Base-by-base conservation (phyloP, 2,888 invertebrate genomes). In the Ceratothoa steindachneri region DNA sequence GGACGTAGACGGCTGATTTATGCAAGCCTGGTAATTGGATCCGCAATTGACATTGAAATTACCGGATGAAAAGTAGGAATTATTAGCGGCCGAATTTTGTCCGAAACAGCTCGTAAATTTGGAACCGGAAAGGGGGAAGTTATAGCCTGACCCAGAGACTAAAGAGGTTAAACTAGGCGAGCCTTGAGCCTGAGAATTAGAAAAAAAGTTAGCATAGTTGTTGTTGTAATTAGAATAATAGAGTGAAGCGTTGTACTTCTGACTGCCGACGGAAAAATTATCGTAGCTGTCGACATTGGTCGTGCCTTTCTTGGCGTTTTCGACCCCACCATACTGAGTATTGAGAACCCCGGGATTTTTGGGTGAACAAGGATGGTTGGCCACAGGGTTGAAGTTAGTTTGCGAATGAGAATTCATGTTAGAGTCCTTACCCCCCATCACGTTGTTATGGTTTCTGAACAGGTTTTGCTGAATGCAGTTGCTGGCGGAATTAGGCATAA, bases 141-240 rank as follows among this genome's bases (percentile, higher is more conserved):
- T 60, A 60, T 60, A 60, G 22, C 60, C 60, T 24, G 22, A 2
- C 24, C 60, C 60, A 24, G 60, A 60, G 12, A 60, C 60, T 24
- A 60, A 60, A 24, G 60, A 60, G 12, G 60, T 60, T 24, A 60
- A 60, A 60, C 60, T 60, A 12, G 60, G 60, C 2, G 60, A 60
- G n/a, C 60, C 27, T 7, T 60, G 60, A 24, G 22, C 22, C 24
- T 60, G 60, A 60, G 60, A 60, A 60, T 60, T 60, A 24, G 60
- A 60, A 60, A 60, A 60, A 24, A 60, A 60, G 27, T 60, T 60
- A 1, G 60, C 22, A 24, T 60, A 60, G 3, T 60, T 60, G 3
- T 60, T 60, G 27, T 60, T 60, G 60, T 60, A 60, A 60, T 60
- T 60, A 12, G 60, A 60, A 60, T 60, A 60, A 7, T 60, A 60